Base-by-base conservation (phyloP, 2,797 vertebrate genomes). In the Macropodus opercularis region DNA sequence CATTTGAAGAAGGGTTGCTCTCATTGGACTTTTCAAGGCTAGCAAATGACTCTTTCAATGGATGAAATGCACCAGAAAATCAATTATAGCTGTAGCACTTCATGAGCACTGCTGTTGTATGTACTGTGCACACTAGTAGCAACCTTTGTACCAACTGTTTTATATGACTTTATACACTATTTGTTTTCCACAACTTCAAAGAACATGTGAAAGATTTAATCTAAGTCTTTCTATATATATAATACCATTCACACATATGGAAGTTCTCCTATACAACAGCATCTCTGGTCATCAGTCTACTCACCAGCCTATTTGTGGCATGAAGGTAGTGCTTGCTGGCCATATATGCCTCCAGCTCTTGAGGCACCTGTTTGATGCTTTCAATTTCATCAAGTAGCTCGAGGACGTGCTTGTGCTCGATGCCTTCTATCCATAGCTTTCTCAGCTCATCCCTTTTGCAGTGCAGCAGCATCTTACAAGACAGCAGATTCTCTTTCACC, bases 391-490 rank as follows among this genome's bases (percentile, higher is more conserved):
- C 97, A 87, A 99, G 90, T 54, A 99, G 90, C 84, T 97, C 95
- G 31, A 99, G 91, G 34, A 99, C 97, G 0, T 99, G 96, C 76
- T 99, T 99, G 86, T 99, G 97, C 71, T 99, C 97, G 8, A 99
- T 95, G 19, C 97, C 97, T 81, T 99, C 97, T 10, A 99, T 98
- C 97, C 97, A 99, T 69, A 99, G 89, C 77, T 99, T 98, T 79
- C 97, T 93, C 80, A 99, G 86, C 77, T 99, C 97, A 3, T 99
- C 97, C 52, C 97, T 85, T 75, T 99, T 99, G 86, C 97, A 99
- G 31, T 98, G 97, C 26, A 98, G 92, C 34, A 98, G 92, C 96
- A 98, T 98, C 87, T 98, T 99, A 69, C 97, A 99, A 0, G 97
- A 99, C 38, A 97, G 87, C 57, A 99, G 93, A 67, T 98, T 99